Conservation (phyloP, 2,797 vertebrate species). For the Aselliscus stoliczkanus region DNA sequence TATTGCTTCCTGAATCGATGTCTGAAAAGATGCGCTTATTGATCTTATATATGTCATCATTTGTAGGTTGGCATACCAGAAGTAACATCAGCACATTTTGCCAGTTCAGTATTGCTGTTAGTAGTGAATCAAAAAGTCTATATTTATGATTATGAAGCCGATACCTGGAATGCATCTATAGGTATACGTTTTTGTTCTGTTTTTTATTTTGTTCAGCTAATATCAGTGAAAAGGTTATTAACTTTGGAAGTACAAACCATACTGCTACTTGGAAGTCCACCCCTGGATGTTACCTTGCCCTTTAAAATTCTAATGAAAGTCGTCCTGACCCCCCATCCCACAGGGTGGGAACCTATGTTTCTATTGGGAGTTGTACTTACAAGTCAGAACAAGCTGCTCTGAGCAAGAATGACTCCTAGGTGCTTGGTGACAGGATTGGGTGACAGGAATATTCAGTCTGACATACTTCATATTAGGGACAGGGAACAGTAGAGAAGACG, state of each 20-base stretch:
- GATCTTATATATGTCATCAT: accelerated
- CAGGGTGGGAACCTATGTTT: background rate
- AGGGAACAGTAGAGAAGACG: background rate
- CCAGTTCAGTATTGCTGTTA: background rate
- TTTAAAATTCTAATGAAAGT: background rate
- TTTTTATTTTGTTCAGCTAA: background rate
- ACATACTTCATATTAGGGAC: background rate
- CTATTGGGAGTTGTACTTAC: background rate
- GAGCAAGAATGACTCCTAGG: background rate
- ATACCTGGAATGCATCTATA: accelerated
- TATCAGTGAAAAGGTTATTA: background rate
- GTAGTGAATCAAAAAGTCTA: constrained; percentile 39
- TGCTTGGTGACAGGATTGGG: background rate
- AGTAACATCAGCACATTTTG: constrained; percentile 28
- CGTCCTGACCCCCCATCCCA: background rate
- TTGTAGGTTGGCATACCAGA: background rate
- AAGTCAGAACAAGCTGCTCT: background rate
- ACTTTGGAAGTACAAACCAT: background rate
- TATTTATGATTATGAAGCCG: background rate
- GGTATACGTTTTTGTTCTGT: background rate
- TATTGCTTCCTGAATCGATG: background rate
- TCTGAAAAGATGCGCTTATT: accelerated
- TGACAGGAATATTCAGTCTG: background rate
- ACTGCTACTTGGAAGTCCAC: background rate
- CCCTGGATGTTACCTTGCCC: background rate